Evolutionary conservation across 2,797 vertebrate species (phyloP), one percentile per base, ranked within the genome.

Genomic region (Morelia viridis): DNA sequence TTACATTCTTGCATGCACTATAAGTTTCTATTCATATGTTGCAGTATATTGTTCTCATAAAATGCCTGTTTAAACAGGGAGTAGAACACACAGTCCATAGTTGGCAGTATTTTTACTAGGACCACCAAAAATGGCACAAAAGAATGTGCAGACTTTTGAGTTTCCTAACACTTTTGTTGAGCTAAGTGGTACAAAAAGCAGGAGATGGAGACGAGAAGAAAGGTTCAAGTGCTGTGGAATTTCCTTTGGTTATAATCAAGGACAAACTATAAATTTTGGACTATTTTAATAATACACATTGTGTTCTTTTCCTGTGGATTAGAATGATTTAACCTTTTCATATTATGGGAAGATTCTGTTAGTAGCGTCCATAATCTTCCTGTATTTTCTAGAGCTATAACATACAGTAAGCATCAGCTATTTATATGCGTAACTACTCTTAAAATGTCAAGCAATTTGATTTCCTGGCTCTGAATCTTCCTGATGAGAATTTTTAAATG

Each of bases 361-460:
- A 57, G 9, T 35, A 41, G 60, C 11, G 19, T 65, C 56, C 1
- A 57, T 71, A n/a, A 58, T 26, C 46, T 87, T 46, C 46, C 31
- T 31, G 10, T 41, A 6, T 86, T 87, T 71, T 87, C 53, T 65
- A 3, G 7, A 41, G 26, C 13, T 35, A 53, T 76, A 5, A 76
- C 19, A 35, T 35, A 41, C 41, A 41, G 41, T 41, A 26, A 80
- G 17, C 15, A 11, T 17, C 17, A 26, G 53, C 56, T 89, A 8
- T 8, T 89, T 76, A n/a, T 41, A 56, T 35, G 65, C 5, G 58
- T 71, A 15, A 6, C 11, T 89, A 12, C 22, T 71, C 19, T 87
- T 87, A 87, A 87, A 35, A 41, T 95, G 19, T 87, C 24, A 92
- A 35, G 93, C 92, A 84, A 12, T 22, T 26, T 89, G 22, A 89